Percentiles rank a stretch among this genome's conserved stretches.
phyloP scores from a whole-genome alignment of 2,888 invertebrate genomes.

The Aspidiotus destructor region DNA sequence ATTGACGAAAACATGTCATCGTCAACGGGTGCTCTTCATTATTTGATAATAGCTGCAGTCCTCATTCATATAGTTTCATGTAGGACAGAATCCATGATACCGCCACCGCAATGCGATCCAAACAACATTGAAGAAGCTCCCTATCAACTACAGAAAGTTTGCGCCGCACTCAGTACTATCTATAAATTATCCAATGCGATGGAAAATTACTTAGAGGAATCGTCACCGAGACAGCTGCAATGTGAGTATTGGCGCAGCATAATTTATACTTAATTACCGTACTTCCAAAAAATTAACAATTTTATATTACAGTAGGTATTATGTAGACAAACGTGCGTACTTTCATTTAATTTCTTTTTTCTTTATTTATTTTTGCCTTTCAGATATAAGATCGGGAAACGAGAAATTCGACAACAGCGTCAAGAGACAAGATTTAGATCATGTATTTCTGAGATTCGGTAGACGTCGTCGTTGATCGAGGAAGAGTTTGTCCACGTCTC shows the following conservation, averaged over 20 bases:
- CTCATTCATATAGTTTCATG: too few relatives aligned
- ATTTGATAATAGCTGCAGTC: too few relatives aligned
- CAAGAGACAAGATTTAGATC: conserved; percentile 80
- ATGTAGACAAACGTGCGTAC: too few relatives aligned
- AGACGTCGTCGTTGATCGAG: conserved; percentile 46
- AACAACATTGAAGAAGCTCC: conserved; percentile 53
- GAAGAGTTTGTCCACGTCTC: too few relatives aligned
- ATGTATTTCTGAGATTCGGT: conserved; percentile 82
- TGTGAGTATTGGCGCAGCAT: conserved; percentile 29
- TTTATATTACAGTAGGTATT: not conserved
- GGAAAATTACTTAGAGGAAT: conserved; percentile 50
- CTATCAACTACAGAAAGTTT: conserved; percentile 53
- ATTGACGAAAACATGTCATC: too few relatives aligned
- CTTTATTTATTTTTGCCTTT: not conserved
- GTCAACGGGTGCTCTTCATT: too few relatives aligned
- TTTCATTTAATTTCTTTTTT: too few relatives aligned
- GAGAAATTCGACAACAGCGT: conserved; percentile 45
- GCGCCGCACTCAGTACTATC: conserved; percentile 56
- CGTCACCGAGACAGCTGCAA: conserved; percentile 37
- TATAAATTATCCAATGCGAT: conserved; percentile 54
- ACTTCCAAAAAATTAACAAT: too few relatives aligned
- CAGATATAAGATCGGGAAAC: conserved; percentile 7
- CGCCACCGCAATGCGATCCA: conserved; percentile 46
- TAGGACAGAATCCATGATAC: too few relatives aligned
- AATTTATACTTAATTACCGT: conserved; percentile 1